Evolutionary conservation across 37 sponge, comb jelly and placozoan genomes (phyloP).

Genomic region (Halichondria panicea): DNA sequence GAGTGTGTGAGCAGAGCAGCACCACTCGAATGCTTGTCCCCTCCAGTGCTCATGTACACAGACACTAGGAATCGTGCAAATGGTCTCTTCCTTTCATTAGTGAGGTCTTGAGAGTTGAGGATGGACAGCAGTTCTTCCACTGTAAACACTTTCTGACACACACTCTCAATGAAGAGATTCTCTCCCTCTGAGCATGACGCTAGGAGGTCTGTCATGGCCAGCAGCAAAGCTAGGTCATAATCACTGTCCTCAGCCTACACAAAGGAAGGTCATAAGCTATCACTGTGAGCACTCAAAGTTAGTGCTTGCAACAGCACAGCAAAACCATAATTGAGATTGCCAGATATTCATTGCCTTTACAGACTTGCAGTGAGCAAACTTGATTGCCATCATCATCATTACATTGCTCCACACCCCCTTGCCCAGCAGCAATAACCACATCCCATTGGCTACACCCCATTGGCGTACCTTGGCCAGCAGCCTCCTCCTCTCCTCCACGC

Average conservation of each 20-base stretch:
- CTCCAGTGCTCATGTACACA: slow-evolving; percentile 68
- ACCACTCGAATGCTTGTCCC: slow-evolving; percentile 37
- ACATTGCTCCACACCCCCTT: too few relatives aligned
- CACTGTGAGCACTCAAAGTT: too few relatives aligned
- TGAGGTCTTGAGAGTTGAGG: slow-evolving; percentile 15
- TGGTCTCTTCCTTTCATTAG: slow-evolving; percentile 51
- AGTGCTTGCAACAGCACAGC: too few relatives aligned
- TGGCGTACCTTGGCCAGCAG: slow-evolving; percentile 25
- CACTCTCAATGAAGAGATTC: slow-evolving; percentile 71
- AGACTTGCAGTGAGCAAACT: too few relatives aligned
- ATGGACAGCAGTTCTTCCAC: slow-evolving; percentile 24
- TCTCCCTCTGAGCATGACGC: slow-evolving; percentile 80
- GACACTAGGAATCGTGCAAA: slow-evolving; percentile 72
- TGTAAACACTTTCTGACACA: slow-evolving; percentile 66
- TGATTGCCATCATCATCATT: too few relatives aligned
- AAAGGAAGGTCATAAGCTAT: background rate
- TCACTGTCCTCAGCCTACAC: background rate
- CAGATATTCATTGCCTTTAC: too few relatives aligned
- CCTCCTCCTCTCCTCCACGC: slow-evolving; percentile 1
- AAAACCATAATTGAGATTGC: too few relatives aligned
- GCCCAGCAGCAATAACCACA: too few relatives aligned
- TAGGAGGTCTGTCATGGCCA: slow-evolving; percentile 63
- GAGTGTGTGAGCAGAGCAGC: slow-evolving; percentile 24
- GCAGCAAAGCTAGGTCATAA: slow-evolving; percentile 34
- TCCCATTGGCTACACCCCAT: too few relatives aligned